Conservation (phyloP, 2,113 vertebrate genomes). For the Pterophyllum scalare region DNA sequence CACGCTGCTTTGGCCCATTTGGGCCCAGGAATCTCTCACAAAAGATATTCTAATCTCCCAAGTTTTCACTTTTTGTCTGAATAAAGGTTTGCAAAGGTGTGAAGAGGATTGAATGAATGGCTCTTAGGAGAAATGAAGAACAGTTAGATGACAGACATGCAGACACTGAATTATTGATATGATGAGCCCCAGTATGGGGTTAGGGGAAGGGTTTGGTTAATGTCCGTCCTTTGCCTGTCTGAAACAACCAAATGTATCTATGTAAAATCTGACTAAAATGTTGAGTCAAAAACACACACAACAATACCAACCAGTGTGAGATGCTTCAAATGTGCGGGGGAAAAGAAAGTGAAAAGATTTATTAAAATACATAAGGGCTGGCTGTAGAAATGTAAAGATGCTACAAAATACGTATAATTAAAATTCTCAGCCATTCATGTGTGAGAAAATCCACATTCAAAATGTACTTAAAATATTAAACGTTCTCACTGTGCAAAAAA, state of each 20-base stretch:
- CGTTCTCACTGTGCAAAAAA: neutral
- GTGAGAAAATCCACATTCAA: accelerated
- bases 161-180: neutral
- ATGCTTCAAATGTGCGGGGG: neutral
- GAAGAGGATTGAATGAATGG: neutral
- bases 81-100: neutral
- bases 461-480: neutral
- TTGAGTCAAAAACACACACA: no score
- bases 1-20: no score
- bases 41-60: neutral
- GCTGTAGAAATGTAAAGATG: neutral
- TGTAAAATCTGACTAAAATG: no score
- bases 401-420: neutral
- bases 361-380: neutral
- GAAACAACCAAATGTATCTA: no score
- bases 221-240: no score
- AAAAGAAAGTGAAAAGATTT: neutral
- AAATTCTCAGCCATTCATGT: neutral
- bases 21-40: neutral
- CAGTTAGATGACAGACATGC: neutral
- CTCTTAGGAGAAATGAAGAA: neutral
- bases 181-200: no score
- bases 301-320: neutral
- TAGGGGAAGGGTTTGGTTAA: no score
- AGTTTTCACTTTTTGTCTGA: neutral